These are phyloP conservation scores for Aptenodytes forsteri DNA, from an alignment of 2,113 vertebrate genomes.

Conservation along the genomic window DNA sequence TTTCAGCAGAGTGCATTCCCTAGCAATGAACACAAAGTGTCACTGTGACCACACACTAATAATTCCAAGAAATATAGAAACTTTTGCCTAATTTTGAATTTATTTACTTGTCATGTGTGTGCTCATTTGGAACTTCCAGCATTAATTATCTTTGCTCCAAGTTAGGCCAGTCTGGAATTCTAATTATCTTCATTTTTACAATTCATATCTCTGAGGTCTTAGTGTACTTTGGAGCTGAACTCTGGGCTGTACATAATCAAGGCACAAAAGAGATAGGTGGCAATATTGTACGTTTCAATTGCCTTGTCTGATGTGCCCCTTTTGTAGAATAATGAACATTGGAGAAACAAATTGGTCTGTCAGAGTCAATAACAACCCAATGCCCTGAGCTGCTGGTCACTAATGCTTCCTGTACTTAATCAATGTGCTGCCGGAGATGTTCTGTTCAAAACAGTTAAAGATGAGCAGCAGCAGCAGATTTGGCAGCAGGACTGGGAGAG, in stretches of 20 bases:
- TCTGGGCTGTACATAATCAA: slow-evolving; percentile 24
- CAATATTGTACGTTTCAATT: slow-evolving; percentile 43
- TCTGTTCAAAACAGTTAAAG: slow-evolving; percentile 53
- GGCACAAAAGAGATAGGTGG: slow-evolving; percentile 47
- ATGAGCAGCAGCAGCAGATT: slow-evolving; percentile 1
- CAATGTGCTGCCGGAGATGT: slow-evolving; percentile 35
- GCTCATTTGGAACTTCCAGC: slow-evolving; percentile 29
- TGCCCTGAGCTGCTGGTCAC: slow-evolving; percentile 38
- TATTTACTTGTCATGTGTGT: slow-evolving; percentile 19
- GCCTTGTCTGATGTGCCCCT: slow-evolving; percentile 43
- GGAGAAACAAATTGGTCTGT: slow-evolving; percentile 65
- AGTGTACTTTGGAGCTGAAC: neutral
- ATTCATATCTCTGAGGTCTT: neutral
- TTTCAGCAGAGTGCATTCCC: slow-evolving; percentile 78
- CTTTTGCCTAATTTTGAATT: slow-evolving; percentile 63
- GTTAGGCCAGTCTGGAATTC: slow-evolving; percentile 20
- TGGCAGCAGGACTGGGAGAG: slow-evolving; percentile 2
- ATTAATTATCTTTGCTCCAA: slow-evolving; percentile 51
- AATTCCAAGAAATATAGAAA: slow-evolving; percentile 57
- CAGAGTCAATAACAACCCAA: slow-evolving; percentile 48
- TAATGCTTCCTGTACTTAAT: slow-evolving; percentile 44
- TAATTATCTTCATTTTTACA: slow-evolving; percentile 48
- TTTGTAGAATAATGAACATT: slow-evolving; percentile 46
- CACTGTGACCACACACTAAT: slow-evolving; percentile 82
- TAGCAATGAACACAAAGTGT: slow-evolving; percentile 82